Conservation (phyloP, 1,140 invertebrate species). For the Drosophila littoralis region DNA sequence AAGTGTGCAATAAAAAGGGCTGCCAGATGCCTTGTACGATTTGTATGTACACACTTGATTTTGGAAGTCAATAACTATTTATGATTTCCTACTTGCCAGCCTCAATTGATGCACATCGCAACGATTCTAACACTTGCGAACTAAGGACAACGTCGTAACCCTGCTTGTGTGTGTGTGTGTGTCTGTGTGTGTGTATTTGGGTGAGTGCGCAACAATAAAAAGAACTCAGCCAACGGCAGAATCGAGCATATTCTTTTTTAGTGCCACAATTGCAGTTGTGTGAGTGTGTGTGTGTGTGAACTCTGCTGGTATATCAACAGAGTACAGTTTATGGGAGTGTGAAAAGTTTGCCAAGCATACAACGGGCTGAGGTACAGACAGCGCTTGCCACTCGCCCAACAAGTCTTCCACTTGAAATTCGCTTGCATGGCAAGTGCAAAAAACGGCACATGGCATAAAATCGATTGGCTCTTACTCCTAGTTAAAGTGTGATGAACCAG, state of each 20-base stretch:
- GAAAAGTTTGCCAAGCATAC: constrained; percentile 48
- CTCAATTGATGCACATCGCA: not conserved
- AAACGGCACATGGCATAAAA: constrained; percentile 47
- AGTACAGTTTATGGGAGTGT: constrained; percentile 33
- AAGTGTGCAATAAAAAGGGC: constrained; percentile 30
- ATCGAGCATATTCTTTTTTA: constrained; percentile 4
- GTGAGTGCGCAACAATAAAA: not conserved
- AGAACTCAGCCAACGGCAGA: not conserved
- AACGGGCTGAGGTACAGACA: constrained; percentile 27
- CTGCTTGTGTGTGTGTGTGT: not conserved
- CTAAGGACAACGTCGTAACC: not conserved
- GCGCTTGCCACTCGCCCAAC: constrained; percentile 43
- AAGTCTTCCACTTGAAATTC: constrained; percentile 54
- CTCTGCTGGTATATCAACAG: constrained; percentile 2
- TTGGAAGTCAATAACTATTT: constrained; percentile 27
- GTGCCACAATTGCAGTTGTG: constrained; percentile 18
- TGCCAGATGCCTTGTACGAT: too few species aligned
- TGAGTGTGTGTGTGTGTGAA: constrained; percentile 4
- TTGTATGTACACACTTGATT: constrained; percentile 7
- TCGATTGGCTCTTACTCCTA: constrained; percentile 44
- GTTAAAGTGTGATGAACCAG: constrained; percentile 22
- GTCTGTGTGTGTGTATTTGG: constrained; percentile 4
- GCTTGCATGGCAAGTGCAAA: constrained; percentile 30
- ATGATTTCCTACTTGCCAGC: not conserved
- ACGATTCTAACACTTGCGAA: not conserved